Evolutionary conservation across 2,888 invertebrate species (phyloP), one percentile per base, ranked within the genome.

Genomic region (Epistrophe grossulariae): DNA sequence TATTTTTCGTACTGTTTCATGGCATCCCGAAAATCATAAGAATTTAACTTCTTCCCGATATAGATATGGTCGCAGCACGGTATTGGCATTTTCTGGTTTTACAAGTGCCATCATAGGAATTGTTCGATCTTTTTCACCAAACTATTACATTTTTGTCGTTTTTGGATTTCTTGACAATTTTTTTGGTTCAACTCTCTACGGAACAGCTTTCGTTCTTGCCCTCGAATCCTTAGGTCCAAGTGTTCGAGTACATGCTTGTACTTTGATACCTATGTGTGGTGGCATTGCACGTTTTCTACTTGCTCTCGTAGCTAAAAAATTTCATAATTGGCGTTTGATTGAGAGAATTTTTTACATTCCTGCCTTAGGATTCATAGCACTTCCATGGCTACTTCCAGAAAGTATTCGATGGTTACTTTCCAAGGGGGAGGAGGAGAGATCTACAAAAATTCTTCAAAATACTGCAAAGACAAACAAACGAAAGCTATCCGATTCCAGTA

Each of bases 201-300:
- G 95, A 13, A 95, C 96, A 0, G 95, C 95, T 66, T 96, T 96
- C 91, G 95, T 97, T 89, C 74, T 92, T 79, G 96, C 96, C 95
- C 93, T 97, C 89, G 97, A 97, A 91, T 94, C 97, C 93, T 95
- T 97, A 40, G 96, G 96, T 0, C 96, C 96, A 13, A 94, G 95
- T 88, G 95, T 95, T 76, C 94, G 97, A 55, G 96, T 96, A 17
- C 92, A 96, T 24, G 96, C 95, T 1, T 96, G 97, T 59, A 94
- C 96, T 38, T 93, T 97, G 70, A 94, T 96, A 28, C 95, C 96
- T 71, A 94, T 95, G 38, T 89, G 94, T 96, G 0, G 89, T 95
- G 35, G 62, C 5, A 24, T 43, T 24, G 97, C 97, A 0, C 95
- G 96, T 90, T 94, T 96, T 0, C 90, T 95, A 11, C 92, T 96